A percentile compares a stretch with the other conserved stretches of the same genome.
These are phyloP conservation scores for Sus scrofa DNA, from an alignment of 2,113 vertebrate species.

Conservation along the genomic window DNA sequence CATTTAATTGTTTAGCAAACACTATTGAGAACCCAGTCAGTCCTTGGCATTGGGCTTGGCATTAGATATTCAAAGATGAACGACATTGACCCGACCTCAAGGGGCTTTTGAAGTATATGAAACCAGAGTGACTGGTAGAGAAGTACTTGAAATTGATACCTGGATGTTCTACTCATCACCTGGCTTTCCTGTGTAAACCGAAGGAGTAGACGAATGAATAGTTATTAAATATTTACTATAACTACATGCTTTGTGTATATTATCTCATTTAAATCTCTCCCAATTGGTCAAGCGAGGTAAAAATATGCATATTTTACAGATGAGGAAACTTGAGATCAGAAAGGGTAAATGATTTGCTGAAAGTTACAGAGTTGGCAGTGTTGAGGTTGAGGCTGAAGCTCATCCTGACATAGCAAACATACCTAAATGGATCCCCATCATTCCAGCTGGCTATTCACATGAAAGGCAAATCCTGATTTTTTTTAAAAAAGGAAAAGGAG, in stretches of 20 bases:
- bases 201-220: not conserved
- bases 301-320: not conserved
- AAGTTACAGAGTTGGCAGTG: not conserved
- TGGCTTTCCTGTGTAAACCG: not conserved
- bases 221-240: constrained; percentile 19
- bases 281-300: not conserved
- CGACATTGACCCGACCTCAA: not conserved
- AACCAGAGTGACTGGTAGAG: not conserved
- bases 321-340: not conserved
- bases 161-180: not conserved
- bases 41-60: not conserved
- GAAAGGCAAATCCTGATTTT: not conserved
- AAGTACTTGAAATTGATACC: constrained; percentile 2
- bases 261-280: constrained; percentile 32
- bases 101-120: not conserved
- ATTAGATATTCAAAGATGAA: constrained; percentile 48
- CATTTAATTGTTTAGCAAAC: constrained; percentile 29
- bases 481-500: not conserved
- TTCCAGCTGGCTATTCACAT: not conserved
- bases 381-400: not conserved
- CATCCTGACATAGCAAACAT: not conserved
- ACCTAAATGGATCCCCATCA: not conserved
- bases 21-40: not conserved
- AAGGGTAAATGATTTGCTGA: constrained; percentile 31
- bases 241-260: not conserved